Conservation (phyloP, 2,888 invertebrate genomes). For the Seira musarum region DNA sequence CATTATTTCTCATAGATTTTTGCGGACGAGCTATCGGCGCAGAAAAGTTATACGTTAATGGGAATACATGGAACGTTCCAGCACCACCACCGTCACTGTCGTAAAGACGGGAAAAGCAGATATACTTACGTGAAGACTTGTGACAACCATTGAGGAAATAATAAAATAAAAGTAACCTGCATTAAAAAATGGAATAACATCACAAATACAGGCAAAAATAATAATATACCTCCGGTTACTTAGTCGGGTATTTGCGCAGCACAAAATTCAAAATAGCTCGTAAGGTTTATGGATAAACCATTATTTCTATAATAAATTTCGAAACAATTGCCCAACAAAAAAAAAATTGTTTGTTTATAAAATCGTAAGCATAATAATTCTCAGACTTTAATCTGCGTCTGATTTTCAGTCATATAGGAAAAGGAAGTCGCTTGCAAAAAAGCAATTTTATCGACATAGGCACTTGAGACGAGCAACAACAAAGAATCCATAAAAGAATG, state of each 20-base stretch:
- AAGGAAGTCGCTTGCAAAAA: slow-evolving; percentile 23
- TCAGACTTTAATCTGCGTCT: not conserved
- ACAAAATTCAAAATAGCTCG: not conserved
- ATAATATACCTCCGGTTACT: too few relatives aligned
- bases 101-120: too few relatives aligned
- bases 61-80: too few relatives aligned
- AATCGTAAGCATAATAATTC: not conserved
- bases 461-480: not conserved
- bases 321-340: not conserved
- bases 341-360: slow-evolving; percentile 3
- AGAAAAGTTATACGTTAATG: too few relatives aligned
- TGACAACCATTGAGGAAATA: too few relatives aligned
- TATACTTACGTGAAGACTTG: too few relatives aligned
- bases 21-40: too few relatives aligned
- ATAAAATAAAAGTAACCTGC: too few relatives aligned
- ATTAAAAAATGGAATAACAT: too few relatives aligned
- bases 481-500: slow-evolving; percentile 7
- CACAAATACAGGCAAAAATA: too few relatives aligned
- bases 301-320: not conserved
- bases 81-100: too few relatives aligned
- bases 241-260: not conserved
- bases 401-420: slow-evolving; percentile 11
- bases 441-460: not conserved
- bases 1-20: not conserved
- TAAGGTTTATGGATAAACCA: not conserved